phyloP scores from a whole-genome alignment of 1,140 invertebrate genomes.

The Drosophila kurseongensis region DNA sequence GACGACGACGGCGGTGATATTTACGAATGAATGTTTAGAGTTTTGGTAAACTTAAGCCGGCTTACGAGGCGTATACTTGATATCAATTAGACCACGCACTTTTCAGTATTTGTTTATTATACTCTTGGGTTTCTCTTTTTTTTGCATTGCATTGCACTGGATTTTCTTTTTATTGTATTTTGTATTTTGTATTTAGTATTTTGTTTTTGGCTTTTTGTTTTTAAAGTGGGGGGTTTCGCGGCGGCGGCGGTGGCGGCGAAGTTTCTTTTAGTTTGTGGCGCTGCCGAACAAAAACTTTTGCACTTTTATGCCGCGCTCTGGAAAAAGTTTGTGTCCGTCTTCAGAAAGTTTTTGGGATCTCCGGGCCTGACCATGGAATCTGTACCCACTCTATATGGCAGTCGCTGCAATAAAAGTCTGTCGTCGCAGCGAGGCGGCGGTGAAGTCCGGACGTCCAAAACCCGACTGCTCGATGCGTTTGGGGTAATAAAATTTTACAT shows the following conservation, averaged over 20 bases:
- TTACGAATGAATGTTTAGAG: slow-evolving; percentile 2
- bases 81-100: slow-evolving; percentile 62
- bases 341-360: slow-evolving; percentile 22
- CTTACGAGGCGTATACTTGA: slow-evolving; percentile 55
- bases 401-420: slow-evolving; percentile 48
- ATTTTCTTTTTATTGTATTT: not conserved
- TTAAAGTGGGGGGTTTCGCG: slow-evolving; percentile 1
- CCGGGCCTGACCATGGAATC: slow-evolving; percentile 7
- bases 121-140: not conserved
- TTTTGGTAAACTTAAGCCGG: slow-evolving; percentile 11
- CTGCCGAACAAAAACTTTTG: slow-evolving; percentile 51
- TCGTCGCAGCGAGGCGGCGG: slow-evolving; percentile 64
- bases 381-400: slow-evolving; percentile 21
- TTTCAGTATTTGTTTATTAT: slow-evolving; percentile 32
- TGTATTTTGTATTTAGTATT: slow-evolving; percentile 12
- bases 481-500: slow-evolving; percentile 83
- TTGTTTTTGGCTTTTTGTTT: slow-evolving; percentile 16
- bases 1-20: slow-evolving; percentile 3
- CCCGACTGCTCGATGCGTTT: slow-evolving; percentile 81
- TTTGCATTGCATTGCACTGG: slow-evolving; percentile 10
- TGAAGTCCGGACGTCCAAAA: slow-evolving; percentile 82
- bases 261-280: slow-evolving; percentile 55
- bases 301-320: slow-evolving; percentile 18
- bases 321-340: slow-evolving; percentile 25
- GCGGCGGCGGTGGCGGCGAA: not conserved